phyloP scores from a whole-genome alignment of 1,140 invertebrate genomes.

The Galendromus occidentalis region DNA sequence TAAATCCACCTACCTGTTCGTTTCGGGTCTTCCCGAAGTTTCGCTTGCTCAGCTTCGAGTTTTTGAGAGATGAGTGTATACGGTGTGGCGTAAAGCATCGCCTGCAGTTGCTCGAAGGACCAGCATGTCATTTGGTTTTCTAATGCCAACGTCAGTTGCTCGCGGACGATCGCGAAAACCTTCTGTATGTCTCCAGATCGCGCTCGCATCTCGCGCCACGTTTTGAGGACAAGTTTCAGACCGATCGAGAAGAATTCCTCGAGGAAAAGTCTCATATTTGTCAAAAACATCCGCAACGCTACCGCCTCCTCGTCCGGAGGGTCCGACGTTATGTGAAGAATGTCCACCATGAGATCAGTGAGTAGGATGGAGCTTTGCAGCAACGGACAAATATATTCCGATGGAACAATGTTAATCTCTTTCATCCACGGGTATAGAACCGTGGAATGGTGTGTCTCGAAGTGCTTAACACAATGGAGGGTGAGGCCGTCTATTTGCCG shows the following conservation, averaged over 20 bases:
- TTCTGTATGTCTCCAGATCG: background rate
- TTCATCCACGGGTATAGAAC: background rate
- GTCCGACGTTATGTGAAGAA: background rate
- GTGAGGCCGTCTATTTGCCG: conserved; percentile 2
- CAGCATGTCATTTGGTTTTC: background rate
- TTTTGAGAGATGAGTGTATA: background rate
- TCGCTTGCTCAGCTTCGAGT: background rate
- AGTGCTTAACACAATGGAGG: background rate
- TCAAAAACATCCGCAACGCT: background rate
- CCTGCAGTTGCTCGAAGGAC: conserved; percentile 5
- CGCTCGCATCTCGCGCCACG: background rate
- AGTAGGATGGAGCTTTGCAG: background rate
- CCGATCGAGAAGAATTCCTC: background rate
- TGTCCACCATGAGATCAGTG: conserved; percentile 1
- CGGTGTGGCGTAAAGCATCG: background rate
- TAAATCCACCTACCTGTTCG: background rate
- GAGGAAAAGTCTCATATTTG: background rate
- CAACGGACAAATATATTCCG: background rate
- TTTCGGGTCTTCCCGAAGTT: background rate
- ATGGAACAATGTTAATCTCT: conserved; percentile 7
- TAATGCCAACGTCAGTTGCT: background rate
- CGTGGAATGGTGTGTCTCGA: background rate
- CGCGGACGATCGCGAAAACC: conserved; percentile 3
- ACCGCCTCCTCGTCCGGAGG: background rate
- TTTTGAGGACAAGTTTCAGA: background rate